A percentile compares a stretch with the other conserved stretches of the same genome.
Evolutionary conservation across 2,888 invertebrate genomes (phyloP).

Genomic region (Eristalinus aeneus): DNA sequence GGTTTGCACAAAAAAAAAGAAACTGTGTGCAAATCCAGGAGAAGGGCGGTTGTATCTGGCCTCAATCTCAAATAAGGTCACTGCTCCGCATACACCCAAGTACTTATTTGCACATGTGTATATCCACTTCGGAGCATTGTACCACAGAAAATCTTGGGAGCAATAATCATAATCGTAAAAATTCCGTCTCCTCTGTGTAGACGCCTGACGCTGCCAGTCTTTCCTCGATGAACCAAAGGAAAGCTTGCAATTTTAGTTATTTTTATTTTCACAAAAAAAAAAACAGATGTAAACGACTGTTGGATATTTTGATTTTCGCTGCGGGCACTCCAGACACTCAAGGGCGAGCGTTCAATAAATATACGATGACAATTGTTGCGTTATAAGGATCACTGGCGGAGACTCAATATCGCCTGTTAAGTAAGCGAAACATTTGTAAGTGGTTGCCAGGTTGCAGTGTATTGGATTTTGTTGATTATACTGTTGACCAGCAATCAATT

Average conservation of each 20-base stretch:
- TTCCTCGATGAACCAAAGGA: background rate
- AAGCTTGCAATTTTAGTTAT: background rate
- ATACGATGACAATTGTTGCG: background rate
- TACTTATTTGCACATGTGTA: background rate
- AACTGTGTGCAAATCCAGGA: background rate
- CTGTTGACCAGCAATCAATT: background rate
- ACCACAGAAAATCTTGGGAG: background rate
- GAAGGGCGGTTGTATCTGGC: conserved; percentile 8
- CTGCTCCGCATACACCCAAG: conserved; percentile 25
- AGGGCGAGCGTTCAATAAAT: background rate
- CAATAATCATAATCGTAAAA: background rate
- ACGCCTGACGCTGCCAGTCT: background rate
- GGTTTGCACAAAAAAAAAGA: background rate
- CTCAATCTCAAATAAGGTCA: conserved; percentile 38
- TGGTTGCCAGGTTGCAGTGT: background rate
- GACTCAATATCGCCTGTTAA: background rate
- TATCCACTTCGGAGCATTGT: background rate
- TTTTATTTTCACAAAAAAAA: background rate
- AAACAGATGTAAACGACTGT: background rate
- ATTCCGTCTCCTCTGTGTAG: background rate
- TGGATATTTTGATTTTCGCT: background rate
- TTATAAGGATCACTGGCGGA: background rate
- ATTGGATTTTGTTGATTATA: background rate
- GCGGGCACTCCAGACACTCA: background rate
- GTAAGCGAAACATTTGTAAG: background rate